phyloP scores from a whole-genome alignment of 2,888 invertebrate species.

The Homarus gammarus region DNA sequence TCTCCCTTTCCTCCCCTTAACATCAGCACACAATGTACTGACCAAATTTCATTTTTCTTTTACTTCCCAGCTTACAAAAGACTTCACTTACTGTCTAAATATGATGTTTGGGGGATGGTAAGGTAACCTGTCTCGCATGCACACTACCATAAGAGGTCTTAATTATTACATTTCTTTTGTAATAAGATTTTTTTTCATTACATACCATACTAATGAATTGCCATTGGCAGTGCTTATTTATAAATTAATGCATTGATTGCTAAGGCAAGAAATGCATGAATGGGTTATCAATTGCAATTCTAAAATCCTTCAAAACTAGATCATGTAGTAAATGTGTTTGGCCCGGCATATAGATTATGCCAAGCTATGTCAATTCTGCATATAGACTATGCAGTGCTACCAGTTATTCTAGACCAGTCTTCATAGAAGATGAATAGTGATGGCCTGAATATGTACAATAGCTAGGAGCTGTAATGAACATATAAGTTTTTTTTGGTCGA shows the following conservation, averaged over 20 bases:
- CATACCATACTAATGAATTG: background rate
- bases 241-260: slow-evolving; percentile 14
- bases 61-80: background rate
- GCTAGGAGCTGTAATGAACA: background rate
- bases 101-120: background rate
- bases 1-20: background rate
- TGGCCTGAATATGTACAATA: slow-evolving; percentile 17
- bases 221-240: background rate
- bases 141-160: background rate
- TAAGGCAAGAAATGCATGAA: background rate
- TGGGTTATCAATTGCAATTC: background rate
- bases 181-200: background rate
- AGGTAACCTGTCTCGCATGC: background rate
- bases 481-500: background rate
- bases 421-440: slow-evolving; percentile 25
- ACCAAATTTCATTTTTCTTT: background rate
- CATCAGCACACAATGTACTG: background rate
- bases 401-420: slow-evolving; percentile 19
- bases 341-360: slow-evolving; percentile 1
- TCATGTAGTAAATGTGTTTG: slow-evolving; percentile 21
- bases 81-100: background rate
- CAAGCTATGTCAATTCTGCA: slow-evolving; percentile 1
- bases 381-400: slow-evolving; percentile 25
- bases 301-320: slow-evolving; percentile 15
- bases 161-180: background rate